These are phyloP conservation scores for Zelleria hepariella DNA, from an alignment of 2,888 invertebrate species.

Conservation along the genomic window DNA sequence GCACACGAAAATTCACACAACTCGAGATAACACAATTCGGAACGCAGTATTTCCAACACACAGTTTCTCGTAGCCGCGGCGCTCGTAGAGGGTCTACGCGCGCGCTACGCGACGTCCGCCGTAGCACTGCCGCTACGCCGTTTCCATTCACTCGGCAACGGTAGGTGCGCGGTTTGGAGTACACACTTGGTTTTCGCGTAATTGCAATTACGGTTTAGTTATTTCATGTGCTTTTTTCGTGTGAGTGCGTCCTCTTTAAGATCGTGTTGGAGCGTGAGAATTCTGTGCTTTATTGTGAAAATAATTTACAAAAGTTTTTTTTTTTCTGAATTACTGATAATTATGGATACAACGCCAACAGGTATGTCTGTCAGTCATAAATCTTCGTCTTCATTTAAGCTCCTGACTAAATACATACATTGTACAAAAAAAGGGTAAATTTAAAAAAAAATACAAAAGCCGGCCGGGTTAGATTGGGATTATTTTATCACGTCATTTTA, in stretches of 20 bases:
- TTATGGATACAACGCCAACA: too few species aligned
- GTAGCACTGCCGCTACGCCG: constrained; percentile 56
- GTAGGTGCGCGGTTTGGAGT: background rate
- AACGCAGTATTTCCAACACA: background rate
- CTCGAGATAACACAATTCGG: constrained; percentile 22
- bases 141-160: background rate
- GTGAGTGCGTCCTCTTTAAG: background rate
- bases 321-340: too few species aligned
- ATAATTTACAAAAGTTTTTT: too few species aligned
- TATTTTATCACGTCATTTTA: background rate
- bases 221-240: background rate
- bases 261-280: too few species aligned
- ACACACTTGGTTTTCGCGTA: background rate
- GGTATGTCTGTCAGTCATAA: too few species aligned
- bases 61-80: constrained; percentile 27
- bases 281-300: too few species aligned
- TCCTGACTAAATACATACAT: too few species aligned
- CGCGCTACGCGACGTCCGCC: constrained; percentile 55
- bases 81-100: constrained; percentile 25
- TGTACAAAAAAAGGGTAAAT: background rate
- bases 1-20: constrained; percentile 12
- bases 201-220: background rate
- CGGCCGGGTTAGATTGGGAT: background rate
- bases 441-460: background rate
- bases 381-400: too few species aligned